Conservation (phyloP, 2,113 vertebrate genomes). For the Hemiprocne comata region DNA sequence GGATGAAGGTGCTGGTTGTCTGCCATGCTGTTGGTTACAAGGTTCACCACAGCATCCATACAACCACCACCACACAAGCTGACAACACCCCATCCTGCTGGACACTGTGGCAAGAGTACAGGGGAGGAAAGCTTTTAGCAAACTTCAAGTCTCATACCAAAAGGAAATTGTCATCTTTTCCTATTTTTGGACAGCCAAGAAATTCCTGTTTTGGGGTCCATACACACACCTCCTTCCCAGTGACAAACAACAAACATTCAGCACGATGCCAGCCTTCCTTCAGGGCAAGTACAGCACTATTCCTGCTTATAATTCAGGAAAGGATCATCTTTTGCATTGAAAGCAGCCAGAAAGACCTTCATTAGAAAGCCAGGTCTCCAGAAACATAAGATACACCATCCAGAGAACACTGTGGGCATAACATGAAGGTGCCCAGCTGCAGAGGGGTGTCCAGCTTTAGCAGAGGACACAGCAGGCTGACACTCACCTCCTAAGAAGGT, state of each 20-base stretch:
- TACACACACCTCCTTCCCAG: not conserved
- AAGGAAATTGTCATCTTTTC: not conserved
- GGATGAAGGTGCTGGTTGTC: not conserved
- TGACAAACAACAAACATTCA: not conserved
- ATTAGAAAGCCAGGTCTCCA: not conserved
- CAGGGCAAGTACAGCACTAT: not conserved
- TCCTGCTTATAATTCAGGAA: not conserved
- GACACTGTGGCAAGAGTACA: not conserved
- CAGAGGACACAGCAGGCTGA: not conserved
- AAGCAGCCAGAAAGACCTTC: not conserved
- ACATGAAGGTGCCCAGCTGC: not conserved
- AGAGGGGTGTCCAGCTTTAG: not conserved
- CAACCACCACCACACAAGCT: not conserved
- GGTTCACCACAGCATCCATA: not conserved
- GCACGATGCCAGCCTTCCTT: not conserved
- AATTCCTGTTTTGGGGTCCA: not conserved
- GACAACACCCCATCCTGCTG: not conserved
- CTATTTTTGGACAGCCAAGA: not conserved
- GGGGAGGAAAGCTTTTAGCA: not conserved
- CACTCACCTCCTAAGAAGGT: constrained; percentile 78
- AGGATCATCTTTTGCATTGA: not conserved
- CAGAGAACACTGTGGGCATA: not conserved
- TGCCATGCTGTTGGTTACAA: not conserved
- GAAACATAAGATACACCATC: not conserved
- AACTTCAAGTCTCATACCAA: not conserved